Evolutionary conservation across 2,113 vertebrate species (phyloP).

Genomic region (Lamprotornis superbus): DNA sequence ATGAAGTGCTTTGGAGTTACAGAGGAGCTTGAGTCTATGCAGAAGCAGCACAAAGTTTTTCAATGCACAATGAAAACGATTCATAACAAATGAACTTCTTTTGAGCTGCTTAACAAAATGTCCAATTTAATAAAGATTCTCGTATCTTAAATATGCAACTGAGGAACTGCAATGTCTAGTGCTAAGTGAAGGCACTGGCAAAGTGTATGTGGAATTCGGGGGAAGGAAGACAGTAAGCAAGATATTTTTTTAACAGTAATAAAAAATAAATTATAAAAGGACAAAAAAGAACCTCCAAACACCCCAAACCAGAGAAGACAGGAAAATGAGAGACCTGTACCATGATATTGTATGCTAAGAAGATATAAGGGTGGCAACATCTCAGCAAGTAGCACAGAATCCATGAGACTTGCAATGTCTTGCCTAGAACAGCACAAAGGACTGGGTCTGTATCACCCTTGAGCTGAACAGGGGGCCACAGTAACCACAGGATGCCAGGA

Average conservation of each 20-base stretch:
- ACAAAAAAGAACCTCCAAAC: fast-evolving
- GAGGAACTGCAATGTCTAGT: not conserved
- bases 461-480: not conserved
- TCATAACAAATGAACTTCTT: not conserved
- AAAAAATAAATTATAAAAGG: not conserved
- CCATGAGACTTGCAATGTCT: not conserved
- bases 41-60: not conserved
- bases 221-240: not conserved
- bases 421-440: not conserved
- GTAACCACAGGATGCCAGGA: not conserved
- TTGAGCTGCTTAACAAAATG: not conserved
- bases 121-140: not conserved
- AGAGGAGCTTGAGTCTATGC: not conserved
- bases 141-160: not conserved
- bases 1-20: not conserved
- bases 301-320: not conserved
- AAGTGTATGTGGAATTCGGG: not conserved
- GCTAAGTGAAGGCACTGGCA: not conserved
- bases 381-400: not conserved
- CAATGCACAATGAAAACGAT: not conserved
- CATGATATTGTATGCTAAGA: not conserved
- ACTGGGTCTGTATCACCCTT: not conserved
- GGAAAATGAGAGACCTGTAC: not conserved
- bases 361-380: not conserved
- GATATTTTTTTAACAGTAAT: not conserved